These are phyloP conservation scores for Rhipidura dahli DNA, from an alignment of 2,113 vertebrate species.

Conservation along the genomic window DNA sequence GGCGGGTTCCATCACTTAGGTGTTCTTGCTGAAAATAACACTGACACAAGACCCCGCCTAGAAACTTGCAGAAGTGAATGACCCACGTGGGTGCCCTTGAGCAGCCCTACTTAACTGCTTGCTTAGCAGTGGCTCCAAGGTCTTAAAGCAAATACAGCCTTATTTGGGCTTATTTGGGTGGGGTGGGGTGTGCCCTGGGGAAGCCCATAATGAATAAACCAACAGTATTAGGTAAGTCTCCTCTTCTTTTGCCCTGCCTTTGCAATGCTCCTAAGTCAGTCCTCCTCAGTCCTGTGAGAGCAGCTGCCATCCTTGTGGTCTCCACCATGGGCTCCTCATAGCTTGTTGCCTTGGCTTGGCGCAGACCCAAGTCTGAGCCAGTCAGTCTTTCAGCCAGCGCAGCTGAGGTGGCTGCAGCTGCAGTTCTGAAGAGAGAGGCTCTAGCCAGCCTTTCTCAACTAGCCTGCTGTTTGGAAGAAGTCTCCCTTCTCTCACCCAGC, in stretches of 20 bases:
- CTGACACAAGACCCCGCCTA: neutral
- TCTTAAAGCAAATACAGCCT: neutral
- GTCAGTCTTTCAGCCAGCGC: neutral
- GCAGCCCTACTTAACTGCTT: neutral
- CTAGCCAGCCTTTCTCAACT: neutral
- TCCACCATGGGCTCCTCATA: neutral
- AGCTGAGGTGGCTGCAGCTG: neutral
- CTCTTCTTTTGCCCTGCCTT: neutral
- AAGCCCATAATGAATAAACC: neutral
- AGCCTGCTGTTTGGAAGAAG: neutral
- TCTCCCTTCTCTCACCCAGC: neutral
- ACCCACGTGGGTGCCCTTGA: neutral
- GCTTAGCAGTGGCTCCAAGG: neutral
- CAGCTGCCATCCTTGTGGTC: neutral
- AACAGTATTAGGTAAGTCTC: neutral
- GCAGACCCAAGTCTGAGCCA: neutral
- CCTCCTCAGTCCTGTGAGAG: neutral
- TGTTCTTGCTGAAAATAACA: constrained; percentile 10
- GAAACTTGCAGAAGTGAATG: neutral
- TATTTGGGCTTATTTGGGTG: too few relatives aligned
- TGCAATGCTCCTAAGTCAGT: neutral
- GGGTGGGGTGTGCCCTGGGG: too few relatives aligned
- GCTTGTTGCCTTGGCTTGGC: neutral
- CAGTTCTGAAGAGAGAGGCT: neutral
- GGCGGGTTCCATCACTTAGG: accelerated